Percentiles rank a stretch among this genome's conserved stretches.
Conservation (phyloP, 2,888 invertebrate genomes). For the Congeria kusceri region DNA sequence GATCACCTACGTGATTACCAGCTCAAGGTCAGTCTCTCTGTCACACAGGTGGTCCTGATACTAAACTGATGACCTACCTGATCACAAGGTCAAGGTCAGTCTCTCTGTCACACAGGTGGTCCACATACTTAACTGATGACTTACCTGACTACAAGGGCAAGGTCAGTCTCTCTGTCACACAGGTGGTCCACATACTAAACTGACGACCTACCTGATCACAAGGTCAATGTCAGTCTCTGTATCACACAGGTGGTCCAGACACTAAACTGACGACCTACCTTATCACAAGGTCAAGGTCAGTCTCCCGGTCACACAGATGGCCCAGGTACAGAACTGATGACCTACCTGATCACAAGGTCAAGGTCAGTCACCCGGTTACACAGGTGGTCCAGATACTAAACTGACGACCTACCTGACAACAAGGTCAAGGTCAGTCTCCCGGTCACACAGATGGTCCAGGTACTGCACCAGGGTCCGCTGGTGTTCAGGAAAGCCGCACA, state of each 20-base stretch:
- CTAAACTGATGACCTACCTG: slow-evolving; percentile 66
- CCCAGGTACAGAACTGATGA: slow-evolving; percentile 91
- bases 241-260: too few relatives aligned
- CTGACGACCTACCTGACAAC: slow-evolving; percentile 67
- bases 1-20: neutral
- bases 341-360: too few relatives aligned
- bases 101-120: slow-evolving; percentile 85
- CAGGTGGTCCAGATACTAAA: too few relatives aligned
- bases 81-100: slow-evolving; percentile 71
- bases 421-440: slow-evolving; percentile 68
- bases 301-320: slow-evolving; percentile 76
- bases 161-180: slow-evolving; percentile 21
- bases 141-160: neutral
- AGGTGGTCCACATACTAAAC: slow-evolving; percentile 89
- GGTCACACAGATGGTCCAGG: slow-evolving; percentile 87
- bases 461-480: slow-evolving; percentile 89
- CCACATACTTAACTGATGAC: slow-evolving; percentile 88
- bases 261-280: slow-evolving; percentile 66
- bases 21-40: too few relatives aligned
- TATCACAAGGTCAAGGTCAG: slow-evolving; percentile 70
- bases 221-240: too few relatives aligned
- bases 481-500: slow-evolving; percentile 89
- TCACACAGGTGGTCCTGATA: too few relatives aligned
- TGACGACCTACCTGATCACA: too few relatives aligned
- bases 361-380: too few relatives aligned